Evolutionary conservation across 2,797 vertebrate genomes (phyloP).

Genomic region (Garrulus glandarius): DNA sequence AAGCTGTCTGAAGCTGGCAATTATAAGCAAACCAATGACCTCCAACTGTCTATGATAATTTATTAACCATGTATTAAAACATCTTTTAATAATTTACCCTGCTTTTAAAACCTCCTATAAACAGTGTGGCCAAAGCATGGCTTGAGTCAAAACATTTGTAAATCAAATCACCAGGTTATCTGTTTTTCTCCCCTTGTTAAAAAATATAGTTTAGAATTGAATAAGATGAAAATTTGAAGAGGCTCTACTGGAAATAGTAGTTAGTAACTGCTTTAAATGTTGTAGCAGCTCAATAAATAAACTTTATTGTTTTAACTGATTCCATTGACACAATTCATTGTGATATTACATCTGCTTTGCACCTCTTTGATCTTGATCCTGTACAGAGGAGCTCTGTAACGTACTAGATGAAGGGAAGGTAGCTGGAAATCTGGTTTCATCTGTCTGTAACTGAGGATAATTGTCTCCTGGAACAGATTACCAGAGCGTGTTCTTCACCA

Average conservation of each 20-base stretch:
- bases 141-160: background rate
- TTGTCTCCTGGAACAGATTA: background rate
- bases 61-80: slow-evolving; percentile 37
- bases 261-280: background rate
- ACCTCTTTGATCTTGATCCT: slow-evolving; percentile 20
- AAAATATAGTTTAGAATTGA: background rate
- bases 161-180: background rate
- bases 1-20: slow-evolving; percentile 1
- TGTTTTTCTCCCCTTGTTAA: background rate
- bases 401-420: background rate
- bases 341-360: background rate
- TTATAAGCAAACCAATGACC: background rate
- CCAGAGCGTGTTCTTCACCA: background rate
- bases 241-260: background rate
- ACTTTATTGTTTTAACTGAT: background rate
- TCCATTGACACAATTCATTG: background rate
- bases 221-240: background rate
- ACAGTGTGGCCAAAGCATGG: background rate
- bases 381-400: background rate
- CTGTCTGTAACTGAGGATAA: background rate
- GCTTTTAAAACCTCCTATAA: background rate
- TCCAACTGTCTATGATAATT: background rate
- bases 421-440: slow-evolving; percentile 13
- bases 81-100: slow-evolving; percentile 24
- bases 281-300: background rate